A percentile compares a stretch with the other conserved stretches of the same genome.
phyloP scores from a whole-genome alignment of 2,888 invertebrate genomes.

The Eristalis pertinax region DNA sequence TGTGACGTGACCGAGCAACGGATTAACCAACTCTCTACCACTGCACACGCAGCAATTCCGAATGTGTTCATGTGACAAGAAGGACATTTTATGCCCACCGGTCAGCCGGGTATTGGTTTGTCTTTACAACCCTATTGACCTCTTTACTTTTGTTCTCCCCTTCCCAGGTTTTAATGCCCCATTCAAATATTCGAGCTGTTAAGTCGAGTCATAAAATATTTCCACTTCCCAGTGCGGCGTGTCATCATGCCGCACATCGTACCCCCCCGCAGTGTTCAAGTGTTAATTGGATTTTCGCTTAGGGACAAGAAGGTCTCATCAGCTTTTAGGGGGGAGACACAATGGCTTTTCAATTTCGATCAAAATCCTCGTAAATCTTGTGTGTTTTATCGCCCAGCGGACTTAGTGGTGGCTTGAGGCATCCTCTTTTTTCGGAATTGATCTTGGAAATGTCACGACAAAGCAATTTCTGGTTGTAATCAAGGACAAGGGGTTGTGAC shows the following conservation, averaged over 20 bases:
- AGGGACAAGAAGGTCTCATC: slow-evolving; percentile 6
- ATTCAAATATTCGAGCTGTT: slow-evolving; percentile 22
- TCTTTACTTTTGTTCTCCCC: not conserved
- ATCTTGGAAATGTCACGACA: not conserved
- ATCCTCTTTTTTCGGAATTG: not conserved
- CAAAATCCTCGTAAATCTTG: slow-evolving; percentile 2
- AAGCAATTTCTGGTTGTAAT: not conserved
- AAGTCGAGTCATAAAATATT: slow-evolving; percentile 15
- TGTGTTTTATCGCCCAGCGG: slow-evolving; percentile 1
- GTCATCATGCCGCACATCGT: not conserved
- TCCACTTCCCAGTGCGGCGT: not conserved
- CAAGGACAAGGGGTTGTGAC: not conserved
- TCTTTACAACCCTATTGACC: slow-evolving; percentile 37
- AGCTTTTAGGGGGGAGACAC: not conserved
- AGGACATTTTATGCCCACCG: not conserved
- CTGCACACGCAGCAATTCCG: not conserved
- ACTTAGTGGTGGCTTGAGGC: not conserved
- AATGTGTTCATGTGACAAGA: not conserved
- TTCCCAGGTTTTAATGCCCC: slow-evolving; percentile 10
- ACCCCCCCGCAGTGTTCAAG: not conserved
- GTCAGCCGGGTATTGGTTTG: slow-evolving; percentile 1
- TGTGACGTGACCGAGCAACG: not conserved
- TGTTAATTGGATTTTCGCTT: slow-evolving; percentile 28
- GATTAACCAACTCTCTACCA: not conserved
- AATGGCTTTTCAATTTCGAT: slow-evolving; percentile 19